Evolutionary conservation across 1,140 invertebrate species (phyloP).

Genomic region (Tribolium castaneum): DNA sequence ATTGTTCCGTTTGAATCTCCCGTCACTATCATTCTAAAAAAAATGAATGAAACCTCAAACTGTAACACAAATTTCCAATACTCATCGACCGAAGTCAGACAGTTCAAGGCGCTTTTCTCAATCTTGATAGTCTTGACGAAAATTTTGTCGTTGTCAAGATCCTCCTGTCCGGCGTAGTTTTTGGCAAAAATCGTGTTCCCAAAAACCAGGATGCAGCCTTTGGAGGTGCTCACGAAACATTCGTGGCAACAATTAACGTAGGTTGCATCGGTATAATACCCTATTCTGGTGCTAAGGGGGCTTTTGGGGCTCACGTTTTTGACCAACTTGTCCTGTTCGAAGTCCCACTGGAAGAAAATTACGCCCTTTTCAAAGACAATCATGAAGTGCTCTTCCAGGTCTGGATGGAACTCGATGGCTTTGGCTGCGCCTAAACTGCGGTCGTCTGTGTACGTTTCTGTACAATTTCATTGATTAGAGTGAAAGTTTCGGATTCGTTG

Average conservation of each 20-base stretch:
- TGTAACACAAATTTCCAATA: slow-evolving; percentile 22
- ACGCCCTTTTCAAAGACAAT: slow-evolving; percentile 61
- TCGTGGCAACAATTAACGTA: slow-evolving; percentile 57
- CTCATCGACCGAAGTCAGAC: slow-evolving; percentile 51
- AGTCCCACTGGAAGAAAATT: slow-evolving; percentile 62
- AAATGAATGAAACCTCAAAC: background rate
- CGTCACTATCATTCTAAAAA: slow-evolving; percentile 65
- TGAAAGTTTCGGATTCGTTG: background rate
- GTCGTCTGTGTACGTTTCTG: background rate
- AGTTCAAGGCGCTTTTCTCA: slow-evolving; percentile 40
- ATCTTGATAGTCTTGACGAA: slow-evolving; percentile 58
- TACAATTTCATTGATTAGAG: background rate
- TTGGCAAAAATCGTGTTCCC: slow-evolving; percentile 54
- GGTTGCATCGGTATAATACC: slow-evolving; percentile 52
- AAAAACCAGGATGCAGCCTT: slow-evolving; percentile 56
- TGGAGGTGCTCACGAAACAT: slow-evolving; percentile 48
- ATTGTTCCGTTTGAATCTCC: slow-evolving; percentile 67
- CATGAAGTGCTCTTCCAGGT: slow-evolving; percentile 61
- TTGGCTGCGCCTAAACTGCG: background rate
- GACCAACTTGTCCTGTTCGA: slow-evolving; percentile 36
- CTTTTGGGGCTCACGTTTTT: slow-evolving; percentile 45
- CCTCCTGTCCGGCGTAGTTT: slow-evolving; percentile 46
- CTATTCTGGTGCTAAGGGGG: slow-evolving; percentile 46
- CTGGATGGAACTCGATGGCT: slow-evolving; percentile 58
- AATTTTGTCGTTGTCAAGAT: slow-evolving; percentile 52